Evolutionary conservation across 2,888 invertebrate species (phyloP), one percentile per base, ranked within the genome.

Genomic region (Drosophila borborema): DNA sequence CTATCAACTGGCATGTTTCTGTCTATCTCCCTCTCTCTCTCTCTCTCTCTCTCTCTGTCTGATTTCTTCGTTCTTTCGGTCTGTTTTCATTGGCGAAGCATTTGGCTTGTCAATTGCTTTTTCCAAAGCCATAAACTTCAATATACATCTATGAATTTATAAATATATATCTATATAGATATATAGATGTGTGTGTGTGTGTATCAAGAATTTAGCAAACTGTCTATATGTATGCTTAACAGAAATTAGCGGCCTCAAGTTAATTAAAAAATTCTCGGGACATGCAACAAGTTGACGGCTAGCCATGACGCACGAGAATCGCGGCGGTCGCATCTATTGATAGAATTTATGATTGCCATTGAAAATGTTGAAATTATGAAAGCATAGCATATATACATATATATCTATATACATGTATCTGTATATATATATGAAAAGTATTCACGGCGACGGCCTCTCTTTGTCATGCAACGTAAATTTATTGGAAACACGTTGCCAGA

Each of bases 231-330:
- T 78, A 67, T 66, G 58, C 74, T 74, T 66, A 60, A 63, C 59
- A 70, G 40, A 74, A 77, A 80, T 75, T 80, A 76, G 72, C 78
- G 80, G 72, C 80, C 80, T 72, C 76, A 78, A 78, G 78, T 78
- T 80, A 78, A 78, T 78, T 78, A 78, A 78, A 68, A 77, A 79
- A 65, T 76, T 67, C 53, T 78, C 68, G 78, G 72, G 80, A 74
- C 86, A 81, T 81, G 87, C 89, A 86, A 89, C 84, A 85, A 86
- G 89, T 84, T 89, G 85, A 85, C 87, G 87, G 85, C 85, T 87
- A 77, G 73, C 72, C 80, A 62, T 85, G 85, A 85, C 85, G 85
- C 89, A 85, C 89, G 77, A 72, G 64, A 68, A 65, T 59, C 71
- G 64, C 61, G 59, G 55, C 61, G 72, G 64, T 68, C 63, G 80